phyloP scores from a whole-genome alignment of 2,888 invertebrate genomes.

The Cerastoderma edule region DNA sequence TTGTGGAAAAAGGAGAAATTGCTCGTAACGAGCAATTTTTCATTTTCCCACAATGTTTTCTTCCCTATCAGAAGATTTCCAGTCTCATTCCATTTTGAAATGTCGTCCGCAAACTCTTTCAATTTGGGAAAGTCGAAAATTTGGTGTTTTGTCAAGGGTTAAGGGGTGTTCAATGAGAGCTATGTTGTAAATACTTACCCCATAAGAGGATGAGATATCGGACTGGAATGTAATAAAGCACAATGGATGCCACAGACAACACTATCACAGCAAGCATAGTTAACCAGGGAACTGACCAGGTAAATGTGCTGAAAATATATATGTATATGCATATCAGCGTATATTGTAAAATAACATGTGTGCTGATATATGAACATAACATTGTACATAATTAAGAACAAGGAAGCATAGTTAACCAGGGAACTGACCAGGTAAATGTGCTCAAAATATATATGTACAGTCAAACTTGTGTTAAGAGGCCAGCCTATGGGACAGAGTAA shows the following conservation, averaged over 20 bases:
- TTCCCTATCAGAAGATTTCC: too few species aligned
- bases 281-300: constrained; percentile 98
- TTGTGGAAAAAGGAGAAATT: too few species aligned
- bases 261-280: constrained; percentile 95
- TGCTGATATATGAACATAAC: constrained; percentile 83
- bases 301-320: constrained; percentile 91
- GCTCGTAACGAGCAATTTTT: too few species aligned
- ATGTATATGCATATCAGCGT: neutral
- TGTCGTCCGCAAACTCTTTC: too few species aligned
- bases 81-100: too few species aligned
- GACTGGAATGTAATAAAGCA: constrained; percentile 95
- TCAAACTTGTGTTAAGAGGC: too few species aligned
- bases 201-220: constrained; percentile 95
- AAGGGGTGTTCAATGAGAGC: too few species aligned
- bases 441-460: too few species aligned
- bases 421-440: constrained; percentile 98
- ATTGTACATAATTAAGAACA: constrained; percentile 94
- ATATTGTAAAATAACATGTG: neutral
- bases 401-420: constrained; percentile 95
- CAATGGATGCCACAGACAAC: constrained; percentile 89
- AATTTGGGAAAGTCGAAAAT: too few species aligned
- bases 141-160: too few species aligned
- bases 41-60: too few species aligned
- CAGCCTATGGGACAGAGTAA: too few species aligned
- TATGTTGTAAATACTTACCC: constrained; percentile 88